These are phyloP conservation scores for Callaeas wilsoni DNA, from an alignment of 2,113 vertebrate genomes.

Conservation along the genomic window DNA sequence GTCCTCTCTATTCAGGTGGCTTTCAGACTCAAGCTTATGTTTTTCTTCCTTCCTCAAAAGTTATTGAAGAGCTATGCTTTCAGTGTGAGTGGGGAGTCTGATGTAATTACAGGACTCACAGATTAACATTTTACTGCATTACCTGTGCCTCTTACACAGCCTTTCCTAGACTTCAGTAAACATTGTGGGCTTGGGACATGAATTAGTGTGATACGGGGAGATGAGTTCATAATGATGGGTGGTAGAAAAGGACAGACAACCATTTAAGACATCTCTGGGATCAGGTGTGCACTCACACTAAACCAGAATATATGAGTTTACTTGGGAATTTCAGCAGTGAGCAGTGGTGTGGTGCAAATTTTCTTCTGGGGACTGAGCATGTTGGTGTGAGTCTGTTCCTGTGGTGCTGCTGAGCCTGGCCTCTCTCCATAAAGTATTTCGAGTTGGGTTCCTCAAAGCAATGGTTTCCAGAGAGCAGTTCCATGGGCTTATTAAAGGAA, in stretches of 20 bases:
- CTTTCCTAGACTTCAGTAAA: not conserved
- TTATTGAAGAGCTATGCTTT: not conserved
- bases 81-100: not conserved
- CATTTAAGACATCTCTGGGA: not conserved
- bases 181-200: not conserved
- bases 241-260: not conserved
- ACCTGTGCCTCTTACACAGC: not conserved
- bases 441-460: not conserved
- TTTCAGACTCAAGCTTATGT: not conserved
- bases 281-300: not conserved
- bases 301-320: not conserved
- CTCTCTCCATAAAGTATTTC: not conserved
- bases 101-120: not conserved
- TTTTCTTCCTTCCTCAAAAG: not conserved
- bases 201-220: not conserved
- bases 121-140: not conserved
- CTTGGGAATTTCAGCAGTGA: not conserved
- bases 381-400: not conserved
- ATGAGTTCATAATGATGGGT: not conserved
- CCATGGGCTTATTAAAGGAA: not conserved
- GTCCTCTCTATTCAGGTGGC: not conserved
- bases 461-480: not conserved
- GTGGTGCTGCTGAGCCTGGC: not conserved
- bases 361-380: not conserved
- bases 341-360: accelerated